phyloP scores from a whole-genome alignment of 2,113 vertebrate genomes.

The Peromyscus californicus region DNA sequence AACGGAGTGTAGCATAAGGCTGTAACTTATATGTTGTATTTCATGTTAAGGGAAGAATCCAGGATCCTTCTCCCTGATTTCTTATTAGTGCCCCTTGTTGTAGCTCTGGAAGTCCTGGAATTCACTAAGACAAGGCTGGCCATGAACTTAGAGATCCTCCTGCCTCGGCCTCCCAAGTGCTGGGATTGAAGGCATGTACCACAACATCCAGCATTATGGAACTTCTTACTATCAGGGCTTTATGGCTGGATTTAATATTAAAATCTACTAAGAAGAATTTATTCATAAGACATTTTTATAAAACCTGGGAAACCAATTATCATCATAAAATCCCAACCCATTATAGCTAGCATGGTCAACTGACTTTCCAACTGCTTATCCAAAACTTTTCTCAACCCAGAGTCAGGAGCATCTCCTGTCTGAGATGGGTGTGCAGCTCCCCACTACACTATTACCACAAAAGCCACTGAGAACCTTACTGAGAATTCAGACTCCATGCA shows the following conservation, averaged over 20 bases:
- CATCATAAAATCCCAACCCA: background rate
- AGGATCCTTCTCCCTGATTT: background rate
- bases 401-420: background rate
- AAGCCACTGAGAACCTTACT: slow-evolving; percentile 78
- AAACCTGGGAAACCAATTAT: slow-evolving; percentile 40
- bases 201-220: background rate
- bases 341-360: background rate
- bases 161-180: background rate
- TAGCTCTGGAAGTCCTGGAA: background rate
- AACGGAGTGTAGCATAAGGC: background rate
- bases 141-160: background rate
- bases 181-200: background rate
- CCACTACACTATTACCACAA: slow-evolving; percentile 11
- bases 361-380: slow-evolving; percentile 9
- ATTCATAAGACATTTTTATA: slow-evolving; percentile 45
- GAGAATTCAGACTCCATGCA: slow-evolving; percentile 92
- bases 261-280: slow-evolving; percentile 52
- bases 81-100: background rate
- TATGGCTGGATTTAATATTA: slow-evolving; percentile 62
- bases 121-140: background rate
- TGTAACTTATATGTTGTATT: background rate
- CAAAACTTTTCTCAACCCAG: background rate
- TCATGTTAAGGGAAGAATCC: slow-evolving; percentile 15
- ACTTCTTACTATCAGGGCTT: background rate
- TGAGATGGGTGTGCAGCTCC: background rate